Evolutionary conservation across 1,140 invertebrate species (phyloP), one percentile per base, ranked within the genome.

Genomic region (Dendroctonus ponderosae): DNA sequence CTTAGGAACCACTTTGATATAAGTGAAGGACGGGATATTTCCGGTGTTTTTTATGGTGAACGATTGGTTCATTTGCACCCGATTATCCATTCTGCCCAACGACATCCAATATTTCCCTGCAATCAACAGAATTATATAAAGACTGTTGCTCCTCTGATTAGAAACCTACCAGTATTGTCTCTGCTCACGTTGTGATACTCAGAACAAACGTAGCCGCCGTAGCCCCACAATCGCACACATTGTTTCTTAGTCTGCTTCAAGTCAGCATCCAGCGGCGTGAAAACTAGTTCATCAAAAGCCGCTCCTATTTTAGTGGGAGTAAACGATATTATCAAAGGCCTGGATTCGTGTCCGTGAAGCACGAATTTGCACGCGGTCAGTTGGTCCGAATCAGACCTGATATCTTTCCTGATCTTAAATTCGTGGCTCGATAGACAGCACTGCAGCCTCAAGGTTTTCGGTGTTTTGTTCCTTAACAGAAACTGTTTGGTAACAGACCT

Each of bases 31-130:
- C 11, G 77, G 69, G 6, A 84, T 67, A 66, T 79, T 79, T 8
- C 83, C 83, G 5, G 56, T 77, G 68, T 84, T 84, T 68, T 80
- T 78, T 8, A 84, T 51, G 60, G 66, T 75, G 11, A 84, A 79
- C 66, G 70, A 79, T 7, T 77, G 72, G 14, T 75, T 9, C 81
- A 72, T 54, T 69, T 54, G 71, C 49, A 76, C 76, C 50, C 74
- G 78, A 6, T 77, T 74, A 65, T 79, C 79, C 6, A 84, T 64
- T 64, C 76, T 78, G 39, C 83, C 82, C 7, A 84, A 68, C 0
- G 81, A 80, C 14, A 83, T 68, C 81, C 81, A 82, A 71, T 80
- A 78, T 74, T 80, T 81, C 37, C 65, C 65, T 66, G 12, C 26
- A 61, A 66, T 7, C n/a, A 57, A 7, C 8, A 2, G 26, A 26